Evolutionary conservation across 1,140 invertebrate species (phyloP).

Genomic region (Drosophila nikananu): DNA sequence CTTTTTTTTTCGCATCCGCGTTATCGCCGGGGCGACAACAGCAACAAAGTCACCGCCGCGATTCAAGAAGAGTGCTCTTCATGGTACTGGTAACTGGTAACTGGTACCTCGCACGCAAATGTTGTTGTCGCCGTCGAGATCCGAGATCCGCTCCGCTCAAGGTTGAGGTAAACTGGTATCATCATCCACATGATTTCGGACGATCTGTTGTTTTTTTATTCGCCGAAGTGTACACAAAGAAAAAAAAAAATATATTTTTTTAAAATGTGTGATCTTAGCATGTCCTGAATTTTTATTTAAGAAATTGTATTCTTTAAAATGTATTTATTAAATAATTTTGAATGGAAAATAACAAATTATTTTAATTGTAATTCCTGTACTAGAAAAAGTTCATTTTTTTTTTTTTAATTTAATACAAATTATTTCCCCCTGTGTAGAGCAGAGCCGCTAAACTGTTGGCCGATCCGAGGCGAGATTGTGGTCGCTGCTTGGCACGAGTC

Average conservation of each 20-base stretch:
- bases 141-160: slow-evolving; percentile 49
- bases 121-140: slow-evolving; percentile 55
- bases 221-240: not conserved
- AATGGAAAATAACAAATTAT: too few relatives aligned
- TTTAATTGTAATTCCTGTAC: too few relatives aligned
- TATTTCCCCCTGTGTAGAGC: not conserved
- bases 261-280: not conserved
- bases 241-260: not conserved
- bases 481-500: slow-evolving; percentile 73
- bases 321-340: too few relatives aligned
- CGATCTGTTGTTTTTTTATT: slow-evolving; percentile 17
- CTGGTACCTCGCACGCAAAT: slow-evolving; percentile 66
- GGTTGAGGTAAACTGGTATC: slow-evolving; percentile 82
- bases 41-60: slow-evolving; percentile 45
- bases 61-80: slow-evolving; percentile 76
- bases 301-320: not conserved
- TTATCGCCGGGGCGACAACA: slow-evolving; percentile 44
- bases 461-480: slow-evolving; percentile 34
- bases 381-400: too few relatives aligned
- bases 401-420: not conserved
- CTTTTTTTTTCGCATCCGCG: slow-evolving; percentile 81
- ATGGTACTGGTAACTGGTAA: slow-evolving; percentile 51
- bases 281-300: not conserved
- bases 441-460: slow-evolving; percentile 48
- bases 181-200: slow-evolving; percentile 45